A percentile compares a stretch with the other conserved stretches of the same genome.
These are phyloP conservation scores for Microcebus tavaratra DNA, from an alignment of 2,113 vertebrate genomes.

Conservation along the genomic window DNA sequence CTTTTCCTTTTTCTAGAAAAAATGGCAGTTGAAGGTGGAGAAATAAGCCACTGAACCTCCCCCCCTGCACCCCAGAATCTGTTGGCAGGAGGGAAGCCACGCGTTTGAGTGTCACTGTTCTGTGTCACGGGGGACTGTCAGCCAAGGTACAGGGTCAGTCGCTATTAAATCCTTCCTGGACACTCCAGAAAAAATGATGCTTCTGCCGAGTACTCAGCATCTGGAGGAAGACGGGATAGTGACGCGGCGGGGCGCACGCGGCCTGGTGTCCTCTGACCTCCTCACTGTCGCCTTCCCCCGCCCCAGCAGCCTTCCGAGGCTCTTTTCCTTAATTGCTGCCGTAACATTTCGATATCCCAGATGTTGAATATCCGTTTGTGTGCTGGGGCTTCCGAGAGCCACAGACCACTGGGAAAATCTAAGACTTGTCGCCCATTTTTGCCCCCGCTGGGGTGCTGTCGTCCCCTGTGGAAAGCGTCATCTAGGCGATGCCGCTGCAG, in stretches of 20 bases:
- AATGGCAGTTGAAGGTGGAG: neutral
- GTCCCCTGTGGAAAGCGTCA: accelerated
- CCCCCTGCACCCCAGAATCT: accelerated
- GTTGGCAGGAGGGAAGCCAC: neutral
- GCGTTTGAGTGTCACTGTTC: accelerated
- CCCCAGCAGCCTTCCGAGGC: neutral
- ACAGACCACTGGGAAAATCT: accelerated
- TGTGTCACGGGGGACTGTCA: too few species aligned
- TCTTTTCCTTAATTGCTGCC: neutral
- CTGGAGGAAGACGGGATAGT: neutral
- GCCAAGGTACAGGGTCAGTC: accelerated
- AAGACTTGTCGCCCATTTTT: neutral
- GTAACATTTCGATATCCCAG: neutral
- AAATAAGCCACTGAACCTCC: neutral
- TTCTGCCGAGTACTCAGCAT: neutral
- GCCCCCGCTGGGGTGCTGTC: accelerated
- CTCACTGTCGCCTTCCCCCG: accelerated
- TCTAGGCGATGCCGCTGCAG: too few species aligned
- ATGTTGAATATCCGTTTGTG: accelerated
- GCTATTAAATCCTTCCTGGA: neutral
- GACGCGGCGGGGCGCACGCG: accelerated
- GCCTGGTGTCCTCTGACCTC: neutral
- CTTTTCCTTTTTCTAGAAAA: neutral
- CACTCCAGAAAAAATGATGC: neutral
- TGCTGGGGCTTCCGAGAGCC: neutral